A percentile compares a stretch with the other conserved stretches of the same genome.
These are phyloP conservation scores for Athene noctua DNA, from an alignment of 2,113 vertebrate species.

Conservation along the genomic window DNA sequence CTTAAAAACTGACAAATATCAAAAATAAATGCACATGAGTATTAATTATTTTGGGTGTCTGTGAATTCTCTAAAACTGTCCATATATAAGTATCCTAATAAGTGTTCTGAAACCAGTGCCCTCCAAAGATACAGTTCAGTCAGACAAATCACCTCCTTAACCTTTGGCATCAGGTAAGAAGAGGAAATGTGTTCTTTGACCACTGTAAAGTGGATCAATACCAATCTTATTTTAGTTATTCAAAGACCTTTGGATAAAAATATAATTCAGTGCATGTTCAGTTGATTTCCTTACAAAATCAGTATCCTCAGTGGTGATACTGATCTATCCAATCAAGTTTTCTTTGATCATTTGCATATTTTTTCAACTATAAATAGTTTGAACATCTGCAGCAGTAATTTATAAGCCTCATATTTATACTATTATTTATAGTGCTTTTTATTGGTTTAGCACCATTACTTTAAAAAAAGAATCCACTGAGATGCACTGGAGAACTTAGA, in stretches of 20 bases:
- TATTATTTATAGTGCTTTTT: constrained; percentile 46
- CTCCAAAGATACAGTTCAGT: neutral
- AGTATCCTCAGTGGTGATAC: constrained; percentile 10
- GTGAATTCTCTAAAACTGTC: neutral
- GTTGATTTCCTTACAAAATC: constrained; percentile 37
- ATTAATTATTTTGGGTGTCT: neutral
- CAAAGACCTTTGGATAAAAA: constrained; percentile 5
- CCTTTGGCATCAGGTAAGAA: neutral
- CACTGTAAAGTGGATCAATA: neutral
- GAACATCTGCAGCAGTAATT: constrained; percentile 55
- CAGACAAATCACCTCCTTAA: neutral
- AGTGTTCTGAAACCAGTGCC: neutral
- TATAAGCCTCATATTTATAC: neutral
- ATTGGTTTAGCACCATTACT: neutral
- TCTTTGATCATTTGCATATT: constrained; percentile 49
- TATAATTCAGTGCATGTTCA: constrained; percentile 13
- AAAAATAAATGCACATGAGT: neutral
- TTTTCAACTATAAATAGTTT: constrained; percentile 54
- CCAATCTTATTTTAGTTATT: neutral
- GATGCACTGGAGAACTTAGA: neutral
- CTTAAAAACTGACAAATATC: neutral
- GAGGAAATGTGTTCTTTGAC: neutral
- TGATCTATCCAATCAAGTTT: constrained; percentile 53
- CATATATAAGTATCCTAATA: neutral
- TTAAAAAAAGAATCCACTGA: neutral